Base-by-base conservation (phyloP, 2,113 vertebrate species). In the Psittacula cyanocephala region DNA sequence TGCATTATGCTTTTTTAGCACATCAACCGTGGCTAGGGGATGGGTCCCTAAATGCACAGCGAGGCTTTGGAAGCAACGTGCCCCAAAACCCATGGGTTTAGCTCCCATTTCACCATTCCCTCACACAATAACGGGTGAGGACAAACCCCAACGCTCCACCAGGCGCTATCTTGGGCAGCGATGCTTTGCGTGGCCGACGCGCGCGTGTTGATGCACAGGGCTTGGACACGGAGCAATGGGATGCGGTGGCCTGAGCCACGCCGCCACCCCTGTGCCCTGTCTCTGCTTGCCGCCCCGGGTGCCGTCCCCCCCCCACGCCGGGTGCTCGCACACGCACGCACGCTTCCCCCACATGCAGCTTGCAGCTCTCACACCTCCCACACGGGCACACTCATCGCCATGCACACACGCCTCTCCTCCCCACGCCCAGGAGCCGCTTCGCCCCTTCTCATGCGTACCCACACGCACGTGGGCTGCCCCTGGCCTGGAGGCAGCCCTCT, bases 341-440 rank as follows among this genome's bases (percentile, higher is more conserved):
- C 28, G 37, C 81, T 41, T 64, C 92, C 74, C 89, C 92, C 91
- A 25, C 87, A 17, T 7, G 22, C 93, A 77, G 93, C 81, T 89
- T 69, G 86, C 92, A 50, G 84, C 18, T 81, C 95, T 95, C 67
- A 2, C 93, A 41, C 93, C 86, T 96, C 95, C 94, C 93, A 96
- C 95, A 28, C 65, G 9, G 35, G 16, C 81, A 65, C 74, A 19
- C 87, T 59, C 77, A 46, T 83, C 60, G 2, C 91, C 76, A 23
- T 25, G 71, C 87, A 49, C 95, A 39, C 84, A 78, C 84, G 91
- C 94, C 86, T 43, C 90, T 72, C 75, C 88, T 47, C 96, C 91
- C 91, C 93, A 69, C 67, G 24, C 84, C 76, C 9, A 49, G 59
- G 55, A 75, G 19, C 57, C 68, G 11, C 49, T 41, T 20, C 23